A percentile compares a stretch with the other conserved stretches of the same genome.
phyloP scores from a whole-genome alignment of 2,888 invertebrate species.

The Iphiclides podalirius region DNA sequence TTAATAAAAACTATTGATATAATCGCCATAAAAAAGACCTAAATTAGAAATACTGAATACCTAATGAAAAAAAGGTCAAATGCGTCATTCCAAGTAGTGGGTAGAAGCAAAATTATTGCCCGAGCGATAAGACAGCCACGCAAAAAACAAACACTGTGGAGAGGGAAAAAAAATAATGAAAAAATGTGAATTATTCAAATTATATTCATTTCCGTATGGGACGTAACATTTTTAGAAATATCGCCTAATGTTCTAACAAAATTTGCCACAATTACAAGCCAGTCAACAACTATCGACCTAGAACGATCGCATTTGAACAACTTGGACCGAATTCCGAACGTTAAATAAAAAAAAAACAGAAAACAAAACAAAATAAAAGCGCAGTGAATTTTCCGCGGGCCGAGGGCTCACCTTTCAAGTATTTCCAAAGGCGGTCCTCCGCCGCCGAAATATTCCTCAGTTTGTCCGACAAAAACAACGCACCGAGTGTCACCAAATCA shows the following conservation, averaged over 20 bases:
- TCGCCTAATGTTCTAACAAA: neutral
- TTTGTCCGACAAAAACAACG: constrained; percentile 59
- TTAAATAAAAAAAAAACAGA: constrained; percentile 27
- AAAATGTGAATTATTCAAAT: neutral
- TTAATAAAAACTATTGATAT: too few relatives aligned
- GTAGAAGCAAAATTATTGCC: constrained; percentile 30
- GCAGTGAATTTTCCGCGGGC: neutral
- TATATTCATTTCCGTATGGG: neutral
- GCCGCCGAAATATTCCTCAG: constrained; percentile 68
- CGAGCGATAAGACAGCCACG: constrained; percentile 23
- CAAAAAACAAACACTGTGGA: constrained; percentile 20
- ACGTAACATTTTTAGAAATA: neutral
- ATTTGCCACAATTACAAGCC: neutral
- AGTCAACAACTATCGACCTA: neutral
- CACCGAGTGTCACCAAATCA: constrained; percentile 58
- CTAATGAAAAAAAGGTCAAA: neutral
- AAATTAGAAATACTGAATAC: too few relatives aligned
- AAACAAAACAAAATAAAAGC: too few relatives aligned
- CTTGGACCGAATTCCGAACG: constrained; percentile 54
- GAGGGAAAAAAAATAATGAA: constrained; percentile 17
- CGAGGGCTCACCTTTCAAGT: constrained; percentile 67
- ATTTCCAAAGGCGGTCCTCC: constrained; percentile 71
- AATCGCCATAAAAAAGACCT: too few relatives aligned
- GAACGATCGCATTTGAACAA: constrained; percentile 27
- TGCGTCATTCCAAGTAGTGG: neutral